phyloP scores from a whole-genome alignment of 1,140 invertebrate genomes.

The Drosophila neocordata region DNA sequence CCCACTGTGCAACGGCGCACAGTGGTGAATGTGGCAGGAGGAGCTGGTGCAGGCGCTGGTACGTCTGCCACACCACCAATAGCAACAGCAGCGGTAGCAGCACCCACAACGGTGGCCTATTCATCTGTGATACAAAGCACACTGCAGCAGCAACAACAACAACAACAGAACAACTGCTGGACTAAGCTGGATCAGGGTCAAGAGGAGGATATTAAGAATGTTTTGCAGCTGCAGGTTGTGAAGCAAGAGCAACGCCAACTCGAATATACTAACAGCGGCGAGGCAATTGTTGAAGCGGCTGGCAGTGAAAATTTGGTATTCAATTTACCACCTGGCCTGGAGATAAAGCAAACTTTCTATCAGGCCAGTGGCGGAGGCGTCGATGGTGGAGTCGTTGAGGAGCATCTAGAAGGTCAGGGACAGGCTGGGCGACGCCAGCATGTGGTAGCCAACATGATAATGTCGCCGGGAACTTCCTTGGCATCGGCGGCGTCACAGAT shows the following conservation, averaged over 20 bases:
- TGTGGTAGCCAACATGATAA: conserved; percentile 80
- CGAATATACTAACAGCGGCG: conserved; percentile 55
- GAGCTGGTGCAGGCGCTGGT: conserved; percentile 53
- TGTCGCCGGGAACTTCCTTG: conserved; percentile 64
- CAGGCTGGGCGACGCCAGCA: conserved; percentile 66
- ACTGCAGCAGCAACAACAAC: conserved; percentile 62
- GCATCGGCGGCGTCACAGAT: conserved; percentile 80
- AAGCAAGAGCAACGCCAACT: conserved; percentile 77
- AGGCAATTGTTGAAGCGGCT: conserved; percentile 33
- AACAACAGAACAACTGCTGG: conserved; percentile 65
- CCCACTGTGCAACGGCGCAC: conserved; percentile 67
- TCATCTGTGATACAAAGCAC: conserved; percentile 83
- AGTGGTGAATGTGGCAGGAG: conserved; percentile 61
- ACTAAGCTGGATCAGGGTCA: conserved; percentile 68
- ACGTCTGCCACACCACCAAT: conserved; percentile 58
- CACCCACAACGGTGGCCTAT: conserved; percentile 74
- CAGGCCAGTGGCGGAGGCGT: conserved; percentile 41
- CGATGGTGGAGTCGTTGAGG: conserved; percentile 32
- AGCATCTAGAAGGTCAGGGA: conserved; percentile 53
- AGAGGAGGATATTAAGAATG: conserved; percentile 74
- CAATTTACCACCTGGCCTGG: conserved; percentile 75
- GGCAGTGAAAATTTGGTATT: conserved; percentile 75
- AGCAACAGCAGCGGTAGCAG: conserved; percentile 24
- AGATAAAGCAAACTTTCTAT: conserved; percentile 78
- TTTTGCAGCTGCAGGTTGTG: conserved; percentile 70